Conservation (phyloP, 1,140 invertebrate species). For the Heliconius hewitsoni region DNA sequence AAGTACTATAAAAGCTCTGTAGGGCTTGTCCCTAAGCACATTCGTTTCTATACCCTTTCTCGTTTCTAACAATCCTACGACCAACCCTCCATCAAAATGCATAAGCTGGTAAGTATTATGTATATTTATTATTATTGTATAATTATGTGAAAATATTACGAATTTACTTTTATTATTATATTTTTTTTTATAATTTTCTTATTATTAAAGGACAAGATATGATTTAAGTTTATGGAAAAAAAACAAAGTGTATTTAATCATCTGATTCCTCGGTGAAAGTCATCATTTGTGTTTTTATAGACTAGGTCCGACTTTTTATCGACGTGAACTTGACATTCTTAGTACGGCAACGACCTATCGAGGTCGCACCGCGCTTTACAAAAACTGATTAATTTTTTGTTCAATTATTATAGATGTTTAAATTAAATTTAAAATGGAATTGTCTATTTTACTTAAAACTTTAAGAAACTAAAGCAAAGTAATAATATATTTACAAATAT, state of each 20-base stretch:
- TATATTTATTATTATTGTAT: not conserved
- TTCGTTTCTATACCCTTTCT: conserved; percentile 61
- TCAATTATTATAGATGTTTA: conserved; percentile 22
- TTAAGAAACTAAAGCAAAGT: too few relatives aligned
- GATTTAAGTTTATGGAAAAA: too few relatives aligned
- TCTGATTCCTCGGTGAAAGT: conserved; percentile 26
- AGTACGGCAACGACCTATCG: conserved; percentile 60
- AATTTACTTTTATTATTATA: not conserved
- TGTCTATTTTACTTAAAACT: not conserved
- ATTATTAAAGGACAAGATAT: too few relatives aligned
- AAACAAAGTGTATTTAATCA: not conserved
- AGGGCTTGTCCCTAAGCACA: conserved; percentile 55
- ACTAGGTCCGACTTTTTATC: conserved; percentile 46
- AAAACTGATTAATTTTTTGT: conserved; percentile 32
- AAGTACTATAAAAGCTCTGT: conserved; percentile 67
- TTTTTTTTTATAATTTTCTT: not conserved
- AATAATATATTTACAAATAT: too few relatives aligned
- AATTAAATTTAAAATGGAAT: not conserved
- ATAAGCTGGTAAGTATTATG: conserved; percentile 69
- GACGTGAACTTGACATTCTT: conserved; percentile 58
- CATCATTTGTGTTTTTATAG: conserved; percentile 35
- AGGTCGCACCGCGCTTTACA: conserved; percentile 44
- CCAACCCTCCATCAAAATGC: conserved; percentile 63
- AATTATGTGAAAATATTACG: not conserved
- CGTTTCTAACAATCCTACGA: conserved; percentile 45